Evolutionary conservation across 2,888 invertebrate genomes (phyloP).

Genomic region (Tetranychus truncatus): DNA sequence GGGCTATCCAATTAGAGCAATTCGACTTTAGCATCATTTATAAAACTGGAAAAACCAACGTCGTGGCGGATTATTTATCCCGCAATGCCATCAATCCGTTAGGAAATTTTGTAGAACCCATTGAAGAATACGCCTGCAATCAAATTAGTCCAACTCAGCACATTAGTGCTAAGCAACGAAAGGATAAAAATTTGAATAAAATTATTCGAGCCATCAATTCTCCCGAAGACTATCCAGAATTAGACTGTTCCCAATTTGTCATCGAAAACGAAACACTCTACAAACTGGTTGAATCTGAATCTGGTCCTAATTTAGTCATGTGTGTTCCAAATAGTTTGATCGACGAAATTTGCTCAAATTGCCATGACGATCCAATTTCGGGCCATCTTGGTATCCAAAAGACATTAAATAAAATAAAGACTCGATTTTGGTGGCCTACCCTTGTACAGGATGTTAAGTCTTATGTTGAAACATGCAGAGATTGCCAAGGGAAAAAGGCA

Average conservation of each 20-base stretch:
- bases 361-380: background rate
- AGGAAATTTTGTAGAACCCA: background rate
- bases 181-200: background rate
- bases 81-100: background rate
- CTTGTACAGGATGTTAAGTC: background rate
- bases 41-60: background rate
- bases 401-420: background rate
- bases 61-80: conserved; percentile 10
- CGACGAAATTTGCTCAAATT: background rate
- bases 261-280: background rate
- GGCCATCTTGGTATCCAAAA: conserved; percentile 11
- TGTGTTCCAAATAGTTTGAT: background rate
- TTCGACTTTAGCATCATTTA: background rate
- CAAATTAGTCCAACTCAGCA: background rate
- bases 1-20: conserved; percentile 4
- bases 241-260: background rate
- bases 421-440: conserved; percentile 5
- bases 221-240: background rate
- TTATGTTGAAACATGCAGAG: background rate
- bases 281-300: background rate
- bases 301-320: background rate
- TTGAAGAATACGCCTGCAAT: background rate
- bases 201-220: background rate
- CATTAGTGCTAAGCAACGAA: background rate
- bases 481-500: conserved; percentile 1